Conservation (phyloP, 2,888 invertebrate genomes). For the Argyra leucocephala region DNA sequence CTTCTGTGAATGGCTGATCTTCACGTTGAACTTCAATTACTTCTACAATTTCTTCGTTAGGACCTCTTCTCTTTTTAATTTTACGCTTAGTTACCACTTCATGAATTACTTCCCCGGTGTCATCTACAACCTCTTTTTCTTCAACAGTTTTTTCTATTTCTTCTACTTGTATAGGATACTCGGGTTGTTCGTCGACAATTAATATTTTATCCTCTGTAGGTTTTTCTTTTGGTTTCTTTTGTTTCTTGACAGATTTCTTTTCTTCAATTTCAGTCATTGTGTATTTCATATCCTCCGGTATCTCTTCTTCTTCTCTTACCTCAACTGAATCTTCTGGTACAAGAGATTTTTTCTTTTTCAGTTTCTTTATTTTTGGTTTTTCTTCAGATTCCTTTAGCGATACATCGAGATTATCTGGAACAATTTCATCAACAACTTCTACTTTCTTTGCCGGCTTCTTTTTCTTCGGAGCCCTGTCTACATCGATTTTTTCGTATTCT, state of each 20-base stretch:
- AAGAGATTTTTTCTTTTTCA: conserved; percentile 23
- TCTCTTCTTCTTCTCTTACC: conserved; percentile 15
- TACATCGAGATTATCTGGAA: conserved; percentile 26
- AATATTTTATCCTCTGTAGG: conserved; percentile 26
- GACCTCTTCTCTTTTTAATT: conserved; percentile 41
- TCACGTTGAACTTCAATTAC: conserved; percentile 42
- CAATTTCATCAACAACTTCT: conserved; percentile 29
- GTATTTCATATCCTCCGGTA: conserved; percentile 21
- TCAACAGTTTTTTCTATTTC: conserved; percentile 42
- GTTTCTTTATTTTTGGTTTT: conserved; percentile 23
- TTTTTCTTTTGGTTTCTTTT: conserved; percentile 17
- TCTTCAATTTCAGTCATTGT: conserved; percentile 19
- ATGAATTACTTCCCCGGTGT: conserved; percentile 33
- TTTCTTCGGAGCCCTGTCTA: not conserved
- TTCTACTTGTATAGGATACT: conserved; percentile 29
- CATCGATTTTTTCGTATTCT: conserved; percentile 8
- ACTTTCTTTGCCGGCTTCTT: conserved; percentile 15
- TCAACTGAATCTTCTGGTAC: conserved; percentile 19
- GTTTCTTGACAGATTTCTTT: conserved; percentile 19
- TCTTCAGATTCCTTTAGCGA: conserved; percentile 29
- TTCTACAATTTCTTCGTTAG: conserved; percentile 42
- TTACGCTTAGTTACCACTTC: conserved; percentile 36
- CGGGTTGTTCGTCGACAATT: conserved; percentile 27
- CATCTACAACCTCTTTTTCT: conserved; percentile 39
- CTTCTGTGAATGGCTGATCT: conserved; percentile 40